Evolutionary conservation across 2,113 vertebrate species (phyloP).

Genomic region (Martes martes): DNA sequence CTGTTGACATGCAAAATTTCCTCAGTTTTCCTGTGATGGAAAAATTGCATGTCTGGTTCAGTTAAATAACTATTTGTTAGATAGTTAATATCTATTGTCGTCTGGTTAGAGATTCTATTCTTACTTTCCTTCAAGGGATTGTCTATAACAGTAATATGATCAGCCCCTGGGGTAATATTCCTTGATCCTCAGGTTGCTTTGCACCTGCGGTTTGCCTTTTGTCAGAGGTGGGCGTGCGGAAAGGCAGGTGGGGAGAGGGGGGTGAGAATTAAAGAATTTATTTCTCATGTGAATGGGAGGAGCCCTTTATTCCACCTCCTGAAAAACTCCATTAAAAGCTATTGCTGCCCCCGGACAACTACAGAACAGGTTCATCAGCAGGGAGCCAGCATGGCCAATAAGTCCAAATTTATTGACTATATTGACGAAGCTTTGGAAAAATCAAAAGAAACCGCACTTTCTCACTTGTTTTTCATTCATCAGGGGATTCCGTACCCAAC

Average conservation of each 20-base stretch:
- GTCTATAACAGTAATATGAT: conserved; percentile 6
- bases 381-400: conserved; percentile 48
- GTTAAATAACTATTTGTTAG: conserved; percentile 5
- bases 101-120: conserved; percentile 21
- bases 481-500: conserved; percentile 82
- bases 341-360: not conserved
- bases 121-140: not conserved
- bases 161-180: not conserved
- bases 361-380: not conserved
- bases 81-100: not conserved
- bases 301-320: not conserved
- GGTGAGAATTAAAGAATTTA: not conserved
- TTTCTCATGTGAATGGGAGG: conserved; percentile 4
- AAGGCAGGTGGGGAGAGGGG: not conserved
- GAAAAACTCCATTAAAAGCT: not conserved
- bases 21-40: not conserved
- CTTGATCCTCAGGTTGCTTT: not conserved
- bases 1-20: not conserved
- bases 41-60: not conserved
- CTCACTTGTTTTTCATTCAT: conserved; percentile 76
- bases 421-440: conserved; percentile 70
- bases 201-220: conserved; percentile 60
- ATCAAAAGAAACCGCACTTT: conserved; percentile 62
- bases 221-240: not conserved
- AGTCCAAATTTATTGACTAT: conserved; percentile 62